phyloP scores from a whole-genome alignment of 2,888 invertebrate genomes.

The Frankliniella fusca region DNA sequence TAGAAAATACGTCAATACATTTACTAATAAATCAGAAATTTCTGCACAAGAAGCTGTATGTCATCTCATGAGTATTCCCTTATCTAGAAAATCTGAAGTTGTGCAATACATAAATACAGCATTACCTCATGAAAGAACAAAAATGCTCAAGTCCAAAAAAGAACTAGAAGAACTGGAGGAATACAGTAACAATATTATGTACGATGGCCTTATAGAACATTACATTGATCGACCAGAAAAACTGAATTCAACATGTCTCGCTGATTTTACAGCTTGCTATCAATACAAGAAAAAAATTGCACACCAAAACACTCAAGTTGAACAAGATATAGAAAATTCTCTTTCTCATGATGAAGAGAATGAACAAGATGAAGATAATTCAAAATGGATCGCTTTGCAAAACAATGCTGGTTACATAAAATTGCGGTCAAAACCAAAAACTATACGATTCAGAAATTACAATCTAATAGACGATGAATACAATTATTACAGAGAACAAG shows the following conservation, averaged over 20 bases:
- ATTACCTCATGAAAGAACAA: not conserved
- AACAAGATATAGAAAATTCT: not conserved
- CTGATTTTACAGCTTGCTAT: constrained; percentile 40
- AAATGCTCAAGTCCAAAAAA: not conserved
- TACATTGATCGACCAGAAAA: constrained; percentile 40
- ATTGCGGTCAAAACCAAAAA: constrained; percentile 30
- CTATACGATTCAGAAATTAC: constrained; percentile 35
- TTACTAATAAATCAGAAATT: not conserved
- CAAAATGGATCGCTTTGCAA: not conserved
- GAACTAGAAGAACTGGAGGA: not conserved
- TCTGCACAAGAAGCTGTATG: not conserved
- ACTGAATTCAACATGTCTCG: constrained; percentile 40
- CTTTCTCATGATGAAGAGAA: not conserved
- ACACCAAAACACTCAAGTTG: not conserved
- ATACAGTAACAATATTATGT: constrained; percentile 23
- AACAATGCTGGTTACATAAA: constrained; percentile 22
- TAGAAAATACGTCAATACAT: not conserved
- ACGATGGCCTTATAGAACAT: constrained; percentile 38
- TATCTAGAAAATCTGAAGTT: constrained; percentile 8
- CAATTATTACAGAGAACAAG: constrained; percentile 39
- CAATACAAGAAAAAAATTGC: constrained; percentile 28
- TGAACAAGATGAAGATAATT: not conserved
- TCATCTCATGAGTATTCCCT: constrained; percentile 30
- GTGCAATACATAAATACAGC: not conserved
- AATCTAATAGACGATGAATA: constrained; percentile 34